phyloP scores from a whole-genome alignment of 2,797 vertebrate genomes.

The Rhynchonycteris naso region DNA sequence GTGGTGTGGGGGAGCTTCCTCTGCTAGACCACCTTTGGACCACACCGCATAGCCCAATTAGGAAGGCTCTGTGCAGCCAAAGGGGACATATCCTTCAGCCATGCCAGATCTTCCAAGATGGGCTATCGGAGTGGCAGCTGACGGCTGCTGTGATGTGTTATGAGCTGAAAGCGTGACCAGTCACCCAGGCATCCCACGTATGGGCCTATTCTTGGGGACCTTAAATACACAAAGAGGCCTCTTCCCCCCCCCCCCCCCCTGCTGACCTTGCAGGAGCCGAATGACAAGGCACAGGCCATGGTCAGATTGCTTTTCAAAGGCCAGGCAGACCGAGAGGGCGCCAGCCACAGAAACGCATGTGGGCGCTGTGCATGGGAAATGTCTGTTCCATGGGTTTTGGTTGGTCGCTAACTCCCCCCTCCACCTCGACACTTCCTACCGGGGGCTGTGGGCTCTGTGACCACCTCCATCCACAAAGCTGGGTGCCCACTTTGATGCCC shows the following conservation, averaged over 20 bases:
- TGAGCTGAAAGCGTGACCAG: neutral
- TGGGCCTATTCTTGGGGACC: neutral
- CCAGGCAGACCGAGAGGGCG: rapidly evolving
- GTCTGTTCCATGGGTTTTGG: too few species aligned
- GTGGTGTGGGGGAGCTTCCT: neutral
- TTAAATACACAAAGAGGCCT: neutral
- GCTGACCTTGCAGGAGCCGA: neutral
- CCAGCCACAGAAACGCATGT: rapidly evolving
- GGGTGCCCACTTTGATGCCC: neutral
- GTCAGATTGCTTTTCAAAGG: neutral
- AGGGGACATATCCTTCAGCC: neutral
- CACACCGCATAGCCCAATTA: neutral
- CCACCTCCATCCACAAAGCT: neutral
- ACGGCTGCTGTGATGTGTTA: neutral
- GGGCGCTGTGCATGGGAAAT: neutral
- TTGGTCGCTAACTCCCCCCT: neutral
- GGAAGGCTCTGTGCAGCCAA: rapidly evolving
- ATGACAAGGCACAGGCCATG: rapidly evolving
- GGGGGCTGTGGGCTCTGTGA: neutral
- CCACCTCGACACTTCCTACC: neutral
- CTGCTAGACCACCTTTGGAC: neutral
- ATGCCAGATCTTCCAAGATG: neutral
- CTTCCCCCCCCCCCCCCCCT: rapidly evolving
- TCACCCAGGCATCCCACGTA: neutral
- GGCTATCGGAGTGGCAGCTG: neutral